These are phyloP conservation scores for Congeria kusceri DNA, from an alignment of 2,888 invertebrate species.

Conservation along the genomic window DNA sequence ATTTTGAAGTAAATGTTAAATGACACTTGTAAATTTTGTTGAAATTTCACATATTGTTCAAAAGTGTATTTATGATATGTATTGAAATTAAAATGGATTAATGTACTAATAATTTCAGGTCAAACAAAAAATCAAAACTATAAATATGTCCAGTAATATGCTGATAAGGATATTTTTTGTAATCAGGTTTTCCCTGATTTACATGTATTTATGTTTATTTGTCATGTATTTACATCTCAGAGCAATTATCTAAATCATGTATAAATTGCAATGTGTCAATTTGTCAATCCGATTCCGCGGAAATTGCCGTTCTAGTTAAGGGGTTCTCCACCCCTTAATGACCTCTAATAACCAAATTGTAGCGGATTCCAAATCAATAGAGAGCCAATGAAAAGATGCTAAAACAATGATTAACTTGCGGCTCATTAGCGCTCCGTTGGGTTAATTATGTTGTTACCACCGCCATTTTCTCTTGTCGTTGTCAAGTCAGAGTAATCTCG, in stretches of 20 bases:
- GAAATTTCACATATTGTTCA: no score
- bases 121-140: no score
- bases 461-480: constrained; percentile 42
- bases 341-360: constrained; percentile 23
- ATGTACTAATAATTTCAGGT: no score
- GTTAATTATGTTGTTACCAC: constrained; percentile 52
- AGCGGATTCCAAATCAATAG: constrained; percentile 48
- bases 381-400: constrained; percentile 68
- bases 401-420: constrained; percentile 72
- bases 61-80: no score
- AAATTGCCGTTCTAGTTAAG: not conserved
- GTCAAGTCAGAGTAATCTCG: constrained; percentile 45
- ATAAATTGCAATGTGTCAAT: not conserved
- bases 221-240: no score
- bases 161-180: not conserved
- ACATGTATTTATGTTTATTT: no score
- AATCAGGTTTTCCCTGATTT: constrained; percentile 1
- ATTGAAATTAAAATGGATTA: no score
- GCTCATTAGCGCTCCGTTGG: constrained; percentile 60
- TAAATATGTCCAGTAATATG: no score
- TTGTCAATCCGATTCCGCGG: not conserved
- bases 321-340: not conserved
- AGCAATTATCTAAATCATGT: no score
- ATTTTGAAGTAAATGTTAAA: no score
- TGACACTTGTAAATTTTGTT: no score